These are phyloP conservation scores for Tympanuchus pallidicinctus DNA, from an alignment of 2,113 vertebrate genomes.

Conservation along the genomic window DNA sequence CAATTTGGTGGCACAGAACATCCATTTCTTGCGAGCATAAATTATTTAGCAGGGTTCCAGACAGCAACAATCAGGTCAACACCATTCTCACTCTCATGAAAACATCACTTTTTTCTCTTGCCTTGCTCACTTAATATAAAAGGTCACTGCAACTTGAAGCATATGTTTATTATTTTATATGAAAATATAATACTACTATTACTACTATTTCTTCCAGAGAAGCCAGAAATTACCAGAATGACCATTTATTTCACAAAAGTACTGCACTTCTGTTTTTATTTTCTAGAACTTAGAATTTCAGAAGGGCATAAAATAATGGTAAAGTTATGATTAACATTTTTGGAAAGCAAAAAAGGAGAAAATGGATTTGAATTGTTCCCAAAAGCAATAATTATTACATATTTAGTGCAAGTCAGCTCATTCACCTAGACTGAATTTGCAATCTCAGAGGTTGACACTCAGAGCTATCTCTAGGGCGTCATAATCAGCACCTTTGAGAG, in stretches of 20 bases:
- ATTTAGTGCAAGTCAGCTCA: not conserved
- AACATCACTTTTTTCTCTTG: not conserved
- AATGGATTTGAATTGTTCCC: not conserved
- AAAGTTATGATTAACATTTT: not conserved
- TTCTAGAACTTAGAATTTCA: not conserved
- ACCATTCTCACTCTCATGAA: not conserved
- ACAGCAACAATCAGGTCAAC: not conserved
- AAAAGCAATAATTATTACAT: not conserved
- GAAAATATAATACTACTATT: not conserved
- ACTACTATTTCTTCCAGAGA: not conserved
- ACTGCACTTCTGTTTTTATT: not conserved
- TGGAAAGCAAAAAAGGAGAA: not conserved
- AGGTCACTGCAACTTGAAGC: not conserved
- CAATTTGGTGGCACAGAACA: not conserved
- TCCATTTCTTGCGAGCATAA: not conserved
- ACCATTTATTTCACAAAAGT: not conserved
- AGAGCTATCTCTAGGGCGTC: not conserved
- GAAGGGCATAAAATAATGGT: not conserved
- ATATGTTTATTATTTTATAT: not conserved
- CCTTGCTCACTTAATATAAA: not conserved
- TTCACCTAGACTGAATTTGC: not conserved
- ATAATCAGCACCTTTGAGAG: not conserved
- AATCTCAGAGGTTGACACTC: not conserved
- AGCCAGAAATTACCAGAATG: constrained; percentile 9
- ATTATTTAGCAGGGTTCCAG: constrained; percentile 26